Evolutionary conservation across 2,113 vertebrate species (phyloP).

Genomic region (Prietella phreatophila): DNA sequence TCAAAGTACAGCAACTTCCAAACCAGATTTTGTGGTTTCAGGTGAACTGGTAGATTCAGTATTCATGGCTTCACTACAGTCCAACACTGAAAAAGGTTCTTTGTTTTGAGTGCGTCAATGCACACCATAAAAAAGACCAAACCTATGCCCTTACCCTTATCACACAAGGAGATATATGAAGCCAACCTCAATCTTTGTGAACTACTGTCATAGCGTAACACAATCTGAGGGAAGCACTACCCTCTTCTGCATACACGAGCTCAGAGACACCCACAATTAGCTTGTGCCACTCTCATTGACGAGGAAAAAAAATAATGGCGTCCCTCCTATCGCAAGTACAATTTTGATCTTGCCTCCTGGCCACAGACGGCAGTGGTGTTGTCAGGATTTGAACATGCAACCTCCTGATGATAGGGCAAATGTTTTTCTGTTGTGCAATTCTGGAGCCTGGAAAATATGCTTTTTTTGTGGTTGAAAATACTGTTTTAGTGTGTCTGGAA

Average conservation of each 20-base stretch:
- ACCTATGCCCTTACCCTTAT: too few species aligned
- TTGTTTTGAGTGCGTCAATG: too few species aligned
- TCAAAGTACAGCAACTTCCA: too few species aligned
- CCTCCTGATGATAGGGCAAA: background rate
- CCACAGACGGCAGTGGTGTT: background rate
- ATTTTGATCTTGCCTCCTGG: background rate
- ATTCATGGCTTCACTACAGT: too few species aligned
- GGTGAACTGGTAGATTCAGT: too few species aligned
- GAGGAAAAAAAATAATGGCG: background rate
- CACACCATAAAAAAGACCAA: too few species aligned
- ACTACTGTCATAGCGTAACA: background rate
- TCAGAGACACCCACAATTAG: background rate
- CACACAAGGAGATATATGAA: background rate
- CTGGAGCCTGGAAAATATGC: background rate
- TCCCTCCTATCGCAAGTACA: background rate
- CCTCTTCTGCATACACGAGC: background rate
- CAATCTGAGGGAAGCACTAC: background rate
- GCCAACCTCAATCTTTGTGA: background rate
- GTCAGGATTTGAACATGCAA: background rate
- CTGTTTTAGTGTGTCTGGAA: background rate
- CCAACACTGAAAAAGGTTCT: too few species aligned
- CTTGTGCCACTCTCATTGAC: background rate
- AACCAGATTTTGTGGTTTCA: too few species aligned
- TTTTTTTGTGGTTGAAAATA: background rate
- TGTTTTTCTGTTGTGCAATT: background rate